phyloP scores from a whole-genome alignment of 37 sponge, comb jelly and placozoan species.

The Ephydatia muelleri region DNA sequence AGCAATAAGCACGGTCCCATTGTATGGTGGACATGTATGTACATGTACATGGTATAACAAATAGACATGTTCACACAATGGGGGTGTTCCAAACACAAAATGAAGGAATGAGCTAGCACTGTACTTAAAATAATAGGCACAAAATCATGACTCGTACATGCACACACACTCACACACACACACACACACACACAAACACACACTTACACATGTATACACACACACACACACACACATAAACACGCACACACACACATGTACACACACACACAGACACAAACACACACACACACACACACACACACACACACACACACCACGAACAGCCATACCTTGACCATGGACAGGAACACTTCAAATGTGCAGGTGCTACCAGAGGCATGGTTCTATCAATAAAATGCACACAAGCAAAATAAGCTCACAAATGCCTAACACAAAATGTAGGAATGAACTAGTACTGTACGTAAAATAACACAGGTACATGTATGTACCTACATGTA shows the following conservation, averaged over 20 bases:
- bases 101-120: background rate
- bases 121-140: background rate
- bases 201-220: background rate
- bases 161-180: too few relatives aligned
- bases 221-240: too few relatives aligned
- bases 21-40: background rate
- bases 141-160: background rate
- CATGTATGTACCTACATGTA: too few relatives aligned
- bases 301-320: background rate
- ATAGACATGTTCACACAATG: too few relatives aligned
- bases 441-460: background rate
- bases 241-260: background rate
- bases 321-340: conserved; percentile 43
- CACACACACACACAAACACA: too few relatives aligned
- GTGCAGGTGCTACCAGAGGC: conserved; percentile 46
- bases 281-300: background rate
- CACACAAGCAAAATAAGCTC: conserved; percentile 5
- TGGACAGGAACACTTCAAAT: conserved; percentile 55
- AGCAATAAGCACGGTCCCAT: background rate
- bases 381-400: conserved; percentile 46
- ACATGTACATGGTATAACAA: background rate
- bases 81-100: background rate
- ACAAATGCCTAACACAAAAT: background rate
- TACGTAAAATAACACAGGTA: background rate
- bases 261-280: background rate